Conservation (phyloP, 37 sponge, comb jelly and placozoan genomes). For the Theonella swinhoei region DNA sequence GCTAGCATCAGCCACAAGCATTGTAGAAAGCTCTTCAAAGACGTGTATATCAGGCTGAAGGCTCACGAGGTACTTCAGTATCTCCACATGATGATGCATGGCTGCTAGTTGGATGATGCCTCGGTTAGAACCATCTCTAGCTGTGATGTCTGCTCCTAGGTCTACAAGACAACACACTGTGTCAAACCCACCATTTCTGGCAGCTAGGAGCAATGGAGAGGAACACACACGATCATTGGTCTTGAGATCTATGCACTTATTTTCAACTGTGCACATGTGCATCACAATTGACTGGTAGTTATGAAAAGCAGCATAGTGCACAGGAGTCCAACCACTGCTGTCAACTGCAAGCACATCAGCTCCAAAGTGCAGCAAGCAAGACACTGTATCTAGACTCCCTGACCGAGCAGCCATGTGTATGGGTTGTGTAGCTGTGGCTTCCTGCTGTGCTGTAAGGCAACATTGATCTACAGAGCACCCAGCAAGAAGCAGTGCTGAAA, state of each 20-base stretch:
- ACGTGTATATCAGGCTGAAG: slow-evolving; percentile 26
- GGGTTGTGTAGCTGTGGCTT: slow-evolving; percentile 11
- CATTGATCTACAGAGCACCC: slow-evolving; percentile 50
- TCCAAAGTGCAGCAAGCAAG: slow-evolving; percentile 59
- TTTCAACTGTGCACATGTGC: slow-evolving; percentile 26
- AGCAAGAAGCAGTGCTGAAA: slow-evolving; percentile 39
- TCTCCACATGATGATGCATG: slow-evolving; percentile 44
- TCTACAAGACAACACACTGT: slow-evolving; percentile 66
- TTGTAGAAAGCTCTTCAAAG: slow-evolving; percentile 57
- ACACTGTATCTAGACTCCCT: slow-evolving; percentile 66
- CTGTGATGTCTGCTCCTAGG: slow-evolving; percentile 61
- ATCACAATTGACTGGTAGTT: slow-evolving; percentile 62
- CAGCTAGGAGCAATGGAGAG: slow-evolving; percentile 81
- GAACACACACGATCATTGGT: slow-evolving; percentile 21
- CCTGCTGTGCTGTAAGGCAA: not conserved
- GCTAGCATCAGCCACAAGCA: slow-evolving; percentile 56
- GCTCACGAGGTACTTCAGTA: slow-evolving; percentile 67
- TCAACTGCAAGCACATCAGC: slow-evolving; percentile 44
- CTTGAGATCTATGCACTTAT: slow-evolving; percentile 25
- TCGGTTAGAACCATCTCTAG: slow-evolving; percentile 1
- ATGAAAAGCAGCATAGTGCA: slow-evolving; percentile 84
- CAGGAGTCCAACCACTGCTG: slow-evolving; percentile 72
- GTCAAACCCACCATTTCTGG: slow-evolving; percentile 72
- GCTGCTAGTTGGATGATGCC: slow-evolving; percentile 65
- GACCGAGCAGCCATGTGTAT: slow-evolving; percentile 72